These are phyloP conservation scores for Mycogona germanica DNA, from an alignment of 2,888 invertebrate species.

Conservation along the genomic window DNA sequence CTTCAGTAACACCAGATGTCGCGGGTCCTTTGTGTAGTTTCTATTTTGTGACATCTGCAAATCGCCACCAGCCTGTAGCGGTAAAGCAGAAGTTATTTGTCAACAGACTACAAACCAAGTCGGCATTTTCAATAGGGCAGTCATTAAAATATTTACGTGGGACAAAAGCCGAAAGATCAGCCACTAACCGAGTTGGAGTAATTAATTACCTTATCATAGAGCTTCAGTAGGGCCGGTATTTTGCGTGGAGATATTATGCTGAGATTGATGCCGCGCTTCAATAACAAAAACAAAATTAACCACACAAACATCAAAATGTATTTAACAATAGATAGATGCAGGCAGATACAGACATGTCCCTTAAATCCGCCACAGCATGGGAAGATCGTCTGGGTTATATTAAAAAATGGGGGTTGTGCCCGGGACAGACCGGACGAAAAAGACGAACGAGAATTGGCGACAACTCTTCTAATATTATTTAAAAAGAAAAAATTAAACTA, in stretches of 20 bases:
- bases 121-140: not conserved
- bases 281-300: slow-evolving; percentile 25
- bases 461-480: too few relatives aligned
- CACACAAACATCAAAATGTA: too few relatives aligned
- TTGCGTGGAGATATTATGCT: slow-evolving; percentile 82
- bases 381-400: too few relatives aligned
- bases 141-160: not conserved
- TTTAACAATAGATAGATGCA: too few relatives aligned
- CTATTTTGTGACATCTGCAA: slow-evolving; percentile 62
- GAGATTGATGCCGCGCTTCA: slow-evolving; percentile 62
- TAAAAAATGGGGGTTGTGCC: too few relatives aligned
- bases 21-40: slow-evolving; percentile 80
- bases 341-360: too few relatives aligned
- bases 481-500: too few relatives aligned
- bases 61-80: slow-evolving; percentile 65
- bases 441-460: too few relatives aligned
- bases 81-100: too few relatives aligned
- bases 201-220: slow-evolving; percentile 58
- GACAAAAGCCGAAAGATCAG: slow-evolving; percentile 1
- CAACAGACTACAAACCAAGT: not conserved
- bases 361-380: too few relatives aligned
- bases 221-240: slow-evolving; percentile 66
- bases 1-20: slow-evolving; percentile 63
- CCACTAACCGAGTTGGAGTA: not conserved
- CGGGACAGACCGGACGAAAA: too few relatives aligned